Conservation (phyloP, 2,888 invertebrate genomes). For the Rhaphigaster nebulosa region DNA sequence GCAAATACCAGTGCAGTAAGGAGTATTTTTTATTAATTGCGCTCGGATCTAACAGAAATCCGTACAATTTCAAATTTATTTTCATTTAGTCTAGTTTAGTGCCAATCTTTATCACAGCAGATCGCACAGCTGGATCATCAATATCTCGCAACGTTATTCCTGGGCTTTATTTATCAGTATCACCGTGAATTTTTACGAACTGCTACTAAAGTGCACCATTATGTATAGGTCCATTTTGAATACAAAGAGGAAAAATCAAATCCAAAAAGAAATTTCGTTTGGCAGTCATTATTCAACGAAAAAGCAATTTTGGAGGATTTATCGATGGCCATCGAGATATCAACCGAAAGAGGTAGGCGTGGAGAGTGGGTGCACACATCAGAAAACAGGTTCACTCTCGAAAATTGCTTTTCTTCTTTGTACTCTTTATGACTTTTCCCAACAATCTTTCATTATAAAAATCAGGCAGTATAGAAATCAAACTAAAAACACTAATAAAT, state of each 20-base stretch:
- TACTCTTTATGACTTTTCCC: not conserved
- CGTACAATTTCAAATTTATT: no score
- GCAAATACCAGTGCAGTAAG: no score
- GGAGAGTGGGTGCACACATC: not conserved
- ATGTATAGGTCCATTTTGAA: not conserved
- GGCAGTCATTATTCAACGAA: not conserved
- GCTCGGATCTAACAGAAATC: no score
- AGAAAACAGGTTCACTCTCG: not conserved
- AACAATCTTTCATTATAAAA: not conserved
- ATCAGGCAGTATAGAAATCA: not conserved
- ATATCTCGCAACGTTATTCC: not conserved
- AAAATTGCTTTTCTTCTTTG: slow-evolving; percentile 30
- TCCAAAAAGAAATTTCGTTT: not conserved
- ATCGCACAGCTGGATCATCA: not conserved
- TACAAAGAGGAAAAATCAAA: slow-evolving; percentile 11
- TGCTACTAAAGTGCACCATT: not conserved
- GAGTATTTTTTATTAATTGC: no score
- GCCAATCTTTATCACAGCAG: not conserved
- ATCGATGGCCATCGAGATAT: slow-evolving; percentile 7
- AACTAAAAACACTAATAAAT: no score
- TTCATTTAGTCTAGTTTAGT: no score
- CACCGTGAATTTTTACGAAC: not conserved
- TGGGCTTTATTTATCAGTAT: not conserved
- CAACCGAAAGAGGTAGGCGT: not conserved
- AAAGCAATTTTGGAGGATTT: slow-evolving; percentile 16